Base-by-base conservation (phyloP, 2,888 invertebrate genomes). In the Microchrysa polita region DNA sequence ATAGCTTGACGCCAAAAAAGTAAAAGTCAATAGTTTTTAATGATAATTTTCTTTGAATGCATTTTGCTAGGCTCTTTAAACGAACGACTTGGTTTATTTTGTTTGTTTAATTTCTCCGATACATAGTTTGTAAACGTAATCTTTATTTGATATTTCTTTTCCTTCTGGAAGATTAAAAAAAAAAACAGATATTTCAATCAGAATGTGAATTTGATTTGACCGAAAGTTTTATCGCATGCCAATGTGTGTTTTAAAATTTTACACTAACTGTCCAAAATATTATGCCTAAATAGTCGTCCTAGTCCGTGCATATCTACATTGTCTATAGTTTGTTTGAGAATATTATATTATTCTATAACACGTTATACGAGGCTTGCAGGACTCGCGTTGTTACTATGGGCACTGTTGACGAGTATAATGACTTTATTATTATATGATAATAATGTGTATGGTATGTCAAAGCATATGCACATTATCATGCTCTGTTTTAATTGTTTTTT, bases 31-130 rank as follows among this genome's bases (percentile, higher is more conserved):
- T 69, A 48, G n/a, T 61, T n/a, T n/a, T n/a, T 40, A 2, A 69
- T 57, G 55, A 53, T 55, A 69, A n/a, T 69, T 69, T 55, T 69
- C 69, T 69, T 55, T 69, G 69, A 69, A 69, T 69, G 69, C 69
- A 57, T 57, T 69, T 69, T 34, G 42, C 40, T 40, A 55, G 55
- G 57, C 16, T 55, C 34, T n/a, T n/a, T 55, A 42, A 40, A 18
- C 52, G n/a, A 27, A 52, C 23, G 14, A 27, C 55, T 48, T 65
- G 23, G 23, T 20, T 55, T 55, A 48, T 20, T 48, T 2, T 48
- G 44, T 48, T 55, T 55, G 44, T 20, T 48, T 2, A 22, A 48
- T 48, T 65, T 44, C 2, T 34, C 27, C 7, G 7, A 61, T 20
- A 60, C 12, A 14, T 23, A 52, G 1, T 67, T 67, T 67, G 10